phyloP scores from a whole-genome alignment of 2,888 invertebrate species.

The Lochmaea capreae region DNA sequence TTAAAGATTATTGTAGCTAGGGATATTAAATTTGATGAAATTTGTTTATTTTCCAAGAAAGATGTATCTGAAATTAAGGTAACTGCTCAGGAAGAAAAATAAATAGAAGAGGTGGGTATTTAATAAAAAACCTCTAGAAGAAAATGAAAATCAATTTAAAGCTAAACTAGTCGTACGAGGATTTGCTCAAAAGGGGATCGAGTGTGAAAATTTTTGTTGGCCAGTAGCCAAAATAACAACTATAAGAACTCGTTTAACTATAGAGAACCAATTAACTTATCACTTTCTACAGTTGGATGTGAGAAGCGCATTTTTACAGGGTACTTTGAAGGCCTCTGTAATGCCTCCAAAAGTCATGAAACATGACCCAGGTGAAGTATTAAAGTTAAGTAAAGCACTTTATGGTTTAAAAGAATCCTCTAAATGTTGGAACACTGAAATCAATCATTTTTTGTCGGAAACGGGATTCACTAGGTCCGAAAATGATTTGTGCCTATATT shows the following conservation, averaged over 20 bases:
- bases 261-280: too few species aligned
- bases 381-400: slow-evolving; percentile 22
- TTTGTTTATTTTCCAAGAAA: too few species aligned
- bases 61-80: too few species aligned
- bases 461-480: slow-evolving; percentile 9
- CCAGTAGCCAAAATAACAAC: slow-evolving; percentile 44
- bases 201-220: slow-evolving; percentile 50
- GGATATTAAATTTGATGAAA: too few species aligned
- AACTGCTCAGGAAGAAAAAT: too few species aligned
- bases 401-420: slow-evolving; percentile 28
- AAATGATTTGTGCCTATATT: not conserved
- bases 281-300: too few species aligned
- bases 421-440: slow-evolving; percentile 17
- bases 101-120: slow-evolving; percentile 33
- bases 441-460: not conserved
- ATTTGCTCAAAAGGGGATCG: slow-evolving; percentile 50
- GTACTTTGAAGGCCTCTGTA: too few species aligned
- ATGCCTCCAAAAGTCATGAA: too few species aligned
- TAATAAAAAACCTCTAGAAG: slow-evolving; percentile 43
- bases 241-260: too few species aligned
- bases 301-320: too few species aligned
- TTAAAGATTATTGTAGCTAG: too few species aligned
- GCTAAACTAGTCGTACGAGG: slow-evolving; percentile 52
- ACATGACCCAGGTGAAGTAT: not conserved
- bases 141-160: slow-evolving; percentile 48